Evolutionary conservation across 2,888 invertebrate species (phyloP).

Genomic region (Corythucha ciliata): DNA sequence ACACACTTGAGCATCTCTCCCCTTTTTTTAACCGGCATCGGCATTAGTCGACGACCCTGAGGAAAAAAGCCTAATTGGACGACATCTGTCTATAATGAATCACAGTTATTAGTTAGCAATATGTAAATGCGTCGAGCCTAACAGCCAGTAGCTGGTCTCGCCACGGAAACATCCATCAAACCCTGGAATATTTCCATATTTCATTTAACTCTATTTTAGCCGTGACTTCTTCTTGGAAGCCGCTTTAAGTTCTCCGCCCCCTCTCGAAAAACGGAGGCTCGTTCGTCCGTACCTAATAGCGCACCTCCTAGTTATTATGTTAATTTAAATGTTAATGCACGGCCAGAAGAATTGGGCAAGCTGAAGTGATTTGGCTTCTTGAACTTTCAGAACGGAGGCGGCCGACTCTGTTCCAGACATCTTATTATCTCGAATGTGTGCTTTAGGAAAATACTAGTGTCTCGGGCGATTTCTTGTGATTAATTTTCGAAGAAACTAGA

Average conservation of each 20-base stretch:
- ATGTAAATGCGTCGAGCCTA: conserved; percentile 29
- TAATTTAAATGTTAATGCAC: conserved; percentile 31
- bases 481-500: no score
- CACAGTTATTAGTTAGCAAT: conserved; percentile 32
- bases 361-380: conserved; percentile 6
- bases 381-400: no score
- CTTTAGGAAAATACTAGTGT: no score
- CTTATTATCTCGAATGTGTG: neutral
- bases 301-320: conserved; percentile 28
- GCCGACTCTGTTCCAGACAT: neutral
- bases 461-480: no score
- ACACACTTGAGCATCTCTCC: no score
- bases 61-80: conserved; percentile 21
- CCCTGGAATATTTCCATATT: conserved; percentile 28
- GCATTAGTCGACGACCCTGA: no score
- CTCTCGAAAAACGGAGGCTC: no score
- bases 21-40: no score
- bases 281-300: conserved; percentile 23
- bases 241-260: neutral
- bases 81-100: conserved; percentile 31
- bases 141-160: conserved; percentile 28
- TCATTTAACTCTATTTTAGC: conserved; percentile 25
- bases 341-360: conserved; percentile 6
- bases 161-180: conserved; percentile 24
- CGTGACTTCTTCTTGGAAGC: conserved; percentile 15